A percentile compares a stretch with the other conserved stretches of the same genome.
phyloP scores from a whole-genome alignment of 2,113 vertebrate genomes.

The Sciurus niger region DNA sequence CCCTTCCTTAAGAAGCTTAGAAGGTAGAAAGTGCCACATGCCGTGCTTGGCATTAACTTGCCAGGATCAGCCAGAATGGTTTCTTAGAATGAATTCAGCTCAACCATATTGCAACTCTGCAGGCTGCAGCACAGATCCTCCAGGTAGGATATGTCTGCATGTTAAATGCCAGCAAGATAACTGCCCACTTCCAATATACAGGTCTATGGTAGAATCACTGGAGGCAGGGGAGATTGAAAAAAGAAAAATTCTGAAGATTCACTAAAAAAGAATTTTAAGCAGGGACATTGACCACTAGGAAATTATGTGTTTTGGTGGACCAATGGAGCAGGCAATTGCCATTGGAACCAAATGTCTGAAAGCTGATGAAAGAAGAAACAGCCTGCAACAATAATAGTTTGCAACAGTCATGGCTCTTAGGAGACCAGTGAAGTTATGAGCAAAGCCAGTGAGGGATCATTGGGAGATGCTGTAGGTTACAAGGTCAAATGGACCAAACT shows the following conservation, averaged over 20 bases:
- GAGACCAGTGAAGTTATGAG: neutral
- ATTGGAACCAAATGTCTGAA: conserved; percentile 1
- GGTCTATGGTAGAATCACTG: neutral
- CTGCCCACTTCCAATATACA: neutral
- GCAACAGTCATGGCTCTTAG: neutral
- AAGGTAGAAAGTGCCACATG: neutral
- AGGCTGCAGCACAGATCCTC: neutral
- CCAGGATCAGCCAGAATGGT: neutral
- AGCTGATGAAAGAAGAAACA: conserved; percentile 51
- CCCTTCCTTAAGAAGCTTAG: neutral
- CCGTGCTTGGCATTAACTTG: neutral
- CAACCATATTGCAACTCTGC: neutral
- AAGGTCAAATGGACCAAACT: neutral
- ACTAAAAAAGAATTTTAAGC: conserved; percentile 43
- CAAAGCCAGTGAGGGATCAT: neutral
- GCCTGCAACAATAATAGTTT: neutral
- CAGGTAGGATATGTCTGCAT: neutral
- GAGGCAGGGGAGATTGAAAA: neutral
- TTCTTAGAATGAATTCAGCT: conserved; percentile 53
- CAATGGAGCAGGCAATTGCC: conserved; percentile 21
- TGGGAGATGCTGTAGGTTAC: neutral
- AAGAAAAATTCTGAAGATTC: neutral
- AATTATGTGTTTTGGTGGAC: neutral
- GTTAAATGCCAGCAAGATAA: neutral
- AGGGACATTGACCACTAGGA: neutral